Conservation (phyloP, 2,797 vertebrate species). For the Sardinella longiceps region DNA sequence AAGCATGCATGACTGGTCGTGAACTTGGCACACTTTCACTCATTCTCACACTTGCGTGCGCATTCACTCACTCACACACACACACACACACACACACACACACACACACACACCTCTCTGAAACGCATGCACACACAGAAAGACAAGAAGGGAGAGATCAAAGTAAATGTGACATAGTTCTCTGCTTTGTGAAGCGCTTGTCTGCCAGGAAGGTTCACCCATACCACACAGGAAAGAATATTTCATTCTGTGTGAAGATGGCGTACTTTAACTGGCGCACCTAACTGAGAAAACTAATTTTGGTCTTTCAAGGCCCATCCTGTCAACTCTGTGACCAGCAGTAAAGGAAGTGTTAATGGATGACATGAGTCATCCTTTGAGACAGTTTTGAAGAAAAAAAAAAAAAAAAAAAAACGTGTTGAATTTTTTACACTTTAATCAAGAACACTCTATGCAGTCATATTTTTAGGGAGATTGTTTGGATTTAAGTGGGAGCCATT, state of each 20-base stretch:
- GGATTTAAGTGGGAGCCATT: background rate
- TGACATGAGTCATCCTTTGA: background rate
- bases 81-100: background rate
- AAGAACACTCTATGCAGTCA: background rate
- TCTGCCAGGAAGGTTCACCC: slow-evolving; percentile 1
- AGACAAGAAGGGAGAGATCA: background rate
- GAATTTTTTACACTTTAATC: background rate
- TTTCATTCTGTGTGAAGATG: background rate
- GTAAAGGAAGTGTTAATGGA: background rate
- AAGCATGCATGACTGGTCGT: background rate
- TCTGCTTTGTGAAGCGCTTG: background rate
- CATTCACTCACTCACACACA: background rate
- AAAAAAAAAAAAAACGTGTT: no score
- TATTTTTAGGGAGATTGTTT: background rate
- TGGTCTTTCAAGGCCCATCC: background rate
- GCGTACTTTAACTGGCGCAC: background rate
- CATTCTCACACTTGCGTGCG: background rate
- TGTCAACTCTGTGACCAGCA: background rate
- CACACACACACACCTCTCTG: background rate
- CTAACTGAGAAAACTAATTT: background rate
- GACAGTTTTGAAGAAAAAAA: background rate
- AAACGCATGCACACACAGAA: background rate
- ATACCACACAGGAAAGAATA: background rate
- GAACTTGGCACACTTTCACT: background rate
- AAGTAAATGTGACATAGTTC: background rate